Conservation (phyloP, 2,888 invertebrate species). For the Apamea epomidion region DNA sequence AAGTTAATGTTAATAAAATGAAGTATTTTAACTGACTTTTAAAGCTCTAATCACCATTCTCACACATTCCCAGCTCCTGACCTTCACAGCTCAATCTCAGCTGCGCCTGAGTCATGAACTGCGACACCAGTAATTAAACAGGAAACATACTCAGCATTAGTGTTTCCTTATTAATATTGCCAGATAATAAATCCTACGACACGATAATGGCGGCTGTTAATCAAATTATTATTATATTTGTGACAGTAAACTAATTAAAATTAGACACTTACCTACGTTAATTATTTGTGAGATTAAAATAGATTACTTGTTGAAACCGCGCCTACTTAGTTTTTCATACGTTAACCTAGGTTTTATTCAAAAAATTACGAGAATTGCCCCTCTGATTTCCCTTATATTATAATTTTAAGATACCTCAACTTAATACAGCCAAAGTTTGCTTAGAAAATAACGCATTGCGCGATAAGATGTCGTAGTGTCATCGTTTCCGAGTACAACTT, state of each 20-base stretch:
- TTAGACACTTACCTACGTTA: not conserved
- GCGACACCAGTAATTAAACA: conserved; percentile 46
- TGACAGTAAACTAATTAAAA: conserved; percentile 35
- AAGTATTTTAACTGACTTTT: not conserved
- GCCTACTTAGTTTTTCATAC: not conserved
- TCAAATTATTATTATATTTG: conserved; percentile 32
- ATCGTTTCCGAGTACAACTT: no score
- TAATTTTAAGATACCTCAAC: no score
- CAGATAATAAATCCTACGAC: conserved; percentile 47
- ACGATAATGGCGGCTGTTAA: conserved; percentile 26
- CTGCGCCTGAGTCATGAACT: conserved; percentile 27
- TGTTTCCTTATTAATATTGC: conserved; percentile 57
- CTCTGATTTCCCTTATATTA: not conserved
- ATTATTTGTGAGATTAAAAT: not conserved
- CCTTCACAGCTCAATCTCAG: conserved; percentile 36
- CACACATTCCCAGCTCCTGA: conserved; percentile 6
- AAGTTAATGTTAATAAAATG: no score
- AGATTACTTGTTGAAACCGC: not conserved
- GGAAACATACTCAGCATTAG: conserved; percentile 39
- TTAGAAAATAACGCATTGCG: not conserved
- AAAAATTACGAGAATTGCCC: no score
- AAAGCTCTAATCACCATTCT: not conserved
- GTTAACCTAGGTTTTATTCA: not conserved
- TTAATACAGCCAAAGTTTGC: no score
- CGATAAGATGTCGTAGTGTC: not conserved